These are phyloP conservation scores for Pyrrhosoma nymphula DNA, from an alignment of 2,888 invertebrate species.

Conservation along the genomic window DNA sequence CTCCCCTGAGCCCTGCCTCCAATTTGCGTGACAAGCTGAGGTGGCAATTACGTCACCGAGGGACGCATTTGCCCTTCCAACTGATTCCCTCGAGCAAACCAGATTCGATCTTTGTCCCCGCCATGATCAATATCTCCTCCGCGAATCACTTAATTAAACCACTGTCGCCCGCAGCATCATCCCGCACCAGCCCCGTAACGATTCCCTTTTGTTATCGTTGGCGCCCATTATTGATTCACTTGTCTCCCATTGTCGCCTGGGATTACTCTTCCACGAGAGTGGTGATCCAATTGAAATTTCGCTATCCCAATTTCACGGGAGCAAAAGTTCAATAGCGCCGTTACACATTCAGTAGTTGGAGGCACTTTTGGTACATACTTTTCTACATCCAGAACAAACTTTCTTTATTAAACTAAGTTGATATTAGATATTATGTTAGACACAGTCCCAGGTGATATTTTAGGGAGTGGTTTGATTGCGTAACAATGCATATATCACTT, in stretches of 20 bases:
- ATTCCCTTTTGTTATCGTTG: constrained; percentile 30
- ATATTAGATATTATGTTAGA: too few relatives aligned
- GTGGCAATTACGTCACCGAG: constrained; percentile 33
- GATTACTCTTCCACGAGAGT: background rate
- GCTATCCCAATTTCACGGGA: background rate
- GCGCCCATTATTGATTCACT: constrained; percentile 39
- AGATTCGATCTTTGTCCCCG: constrained; percentile 22
- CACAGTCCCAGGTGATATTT: too few relatives aligned
- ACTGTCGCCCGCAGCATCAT: constrained; percentile 27
- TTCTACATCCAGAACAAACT: too few relatives aligned
- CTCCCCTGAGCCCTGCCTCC: background rate
- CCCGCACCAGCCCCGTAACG: background rate
- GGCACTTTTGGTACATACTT: background rate
- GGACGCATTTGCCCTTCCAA: constrained; percentile 1
- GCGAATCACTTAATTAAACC: constrained; percentile 36
- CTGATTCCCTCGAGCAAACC: constrained; percentile 19
- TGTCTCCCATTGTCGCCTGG: constrained; percentile 12
- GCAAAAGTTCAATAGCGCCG: background rate
- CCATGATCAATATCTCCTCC: background rate
- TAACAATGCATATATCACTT: too few relatives aligned
- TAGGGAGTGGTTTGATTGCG: too few relatives aligned
- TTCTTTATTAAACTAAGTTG: too few relatives aligned
- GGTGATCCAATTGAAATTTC: background rate
- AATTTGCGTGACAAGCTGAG: constrained; percentile 18
- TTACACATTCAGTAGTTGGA: background rate